phyloP scores from a whole-genome alignment of 2,888 invertebrate species.

The Mesorhabditis sp. region DNA sequence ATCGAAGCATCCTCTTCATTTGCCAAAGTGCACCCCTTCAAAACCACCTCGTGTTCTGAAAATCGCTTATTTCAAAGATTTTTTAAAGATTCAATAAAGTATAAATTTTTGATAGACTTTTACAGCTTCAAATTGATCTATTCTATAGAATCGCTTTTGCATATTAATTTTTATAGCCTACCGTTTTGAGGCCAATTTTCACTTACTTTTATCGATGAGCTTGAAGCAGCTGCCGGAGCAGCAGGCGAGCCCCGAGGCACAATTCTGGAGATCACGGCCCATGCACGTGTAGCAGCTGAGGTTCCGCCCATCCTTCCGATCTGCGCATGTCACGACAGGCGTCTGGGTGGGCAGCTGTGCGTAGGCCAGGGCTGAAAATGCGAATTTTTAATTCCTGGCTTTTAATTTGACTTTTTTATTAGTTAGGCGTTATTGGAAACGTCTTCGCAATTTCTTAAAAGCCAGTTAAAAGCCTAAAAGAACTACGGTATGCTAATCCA shows the following conservation, averaged over 20 bases:
- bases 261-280: conserved; percentile 45
- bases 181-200: not conserved
- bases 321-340: conserved; percentile 15
- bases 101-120: not conserved
- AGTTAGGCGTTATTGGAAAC: too few species aligned
- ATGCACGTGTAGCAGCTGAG: conserved; percentile 36
- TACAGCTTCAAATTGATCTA: not conserved
- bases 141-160: not conserved
- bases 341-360: too few species aligned
- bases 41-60: conserved; percentile 39
- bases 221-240: conserved; percentile 48
- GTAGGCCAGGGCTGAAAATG: too few species aligned
- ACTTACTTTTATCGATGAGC: conserved; percentile 38
- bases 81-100: not conserved
- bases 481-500: too few species aligned
- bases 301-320: conserved; percentile 20
- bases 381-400: too few species aligned
- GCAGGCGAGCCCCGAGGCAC: conserved; percentile 40
- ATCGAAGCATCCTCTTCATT: conserved; percentile 45
- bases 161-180: not conserved
- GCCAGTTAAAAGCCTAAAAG: too few species aligned
- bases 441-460: too few species aligned
- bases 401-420: too few species aligned
- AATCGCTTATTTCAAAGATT: not conserved
- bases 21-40: conserved; percentile 42